Evolutionary conservation across 2,113 vertebrate species (phyloP), one percentile per base, ranked within the genome.

Genomic region (Sceloporus undulatus): DNA sequence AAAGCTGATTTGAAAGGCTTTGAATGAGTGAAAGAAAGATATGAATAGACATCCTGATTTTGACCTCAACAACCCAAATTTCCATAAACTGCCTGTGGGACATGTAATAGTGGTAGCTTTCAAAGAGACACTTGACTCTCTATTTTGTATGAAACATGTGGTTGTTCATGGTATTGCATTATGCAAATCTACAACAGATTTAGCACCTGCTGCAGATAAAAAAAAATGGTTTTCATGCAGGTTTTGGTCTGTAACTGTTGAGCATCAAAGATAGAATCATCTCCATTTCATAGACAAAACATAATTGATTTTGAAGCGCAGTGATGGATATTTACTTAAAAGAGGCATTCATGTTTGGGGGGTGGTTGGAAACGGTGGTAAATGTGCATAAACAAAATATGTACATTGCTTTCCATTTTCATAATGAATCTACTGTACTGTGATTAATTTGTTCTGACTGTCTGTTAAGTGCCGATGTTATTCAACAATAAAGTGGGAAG

Each of bases 211-310:
- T 77, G 54, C 88, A 91, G 91, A 92, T 95, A 25, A 5, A 18
- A 94, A 94, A 93, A 78, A 90, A 70, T 94, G 93, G 90, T 92
- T 93, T 92, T 92, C 85, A 90, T 85, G 77, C 94, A 91, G 85
- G 73, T 81, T 92, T 90, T 83, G 92, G 54, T 92, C 9, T 84
- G 66, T 84, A 94, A 91, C 85, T 94, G 80, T 87, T 94, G 88
- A 94, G 94, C 75, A 92, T 95, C 91, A 94, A 95, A 94, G 92
- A 84, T 34, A 68, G 91, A 93, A 91, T 91, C 92, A 93, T 91
- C 85, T 91, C 2, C 89, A 23, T 91, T 94, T 92, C 80, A 71
- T 42, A 48, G 38, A 88, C 83, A 93, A 91, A 89, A 86, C 88
- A 92, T 92, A 14, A 92, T 94, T 94, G 90, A 90, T 94, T 90